Evolutionary conservation across 2,797 vertebrate genomes (phyloP).

Genomic region (Brachyalestes nurse): DNA sequence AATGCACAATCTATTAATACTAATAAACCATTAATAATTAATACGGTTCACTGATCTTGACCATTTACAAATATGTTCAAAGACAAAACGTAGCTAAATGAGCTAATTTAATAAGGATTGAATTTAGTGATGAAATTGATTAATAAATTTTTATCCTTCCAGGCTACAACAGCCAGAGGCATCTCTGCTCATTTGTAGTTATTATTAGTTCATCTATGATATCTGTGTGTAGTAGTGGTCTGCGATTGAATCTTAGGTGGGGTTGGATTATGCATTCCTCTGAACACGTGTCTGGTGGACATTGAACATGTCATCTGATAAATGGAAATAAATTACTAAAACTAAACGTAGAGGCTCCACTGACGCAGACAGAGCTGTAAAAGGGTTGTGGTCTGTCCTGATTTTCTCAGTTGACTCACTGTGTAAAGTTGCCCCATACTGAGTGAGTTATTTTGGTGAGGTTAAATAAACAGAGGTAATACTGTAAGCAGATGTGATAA

Average conservation of each 20-base stretch:
- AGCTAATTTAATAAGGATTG: background rate
- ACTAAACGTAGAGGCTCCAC: background rate
- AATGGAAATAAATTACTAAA: background rate
- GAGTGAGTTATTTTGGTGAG: background rate
- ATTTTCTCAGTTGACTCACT: background rate
- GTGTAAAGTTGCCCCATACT: background rate
- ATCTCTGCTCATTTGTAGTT: background rate
- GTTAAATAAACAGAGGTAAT: background rate
- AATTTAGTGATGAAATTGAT: too few relatives aligned
- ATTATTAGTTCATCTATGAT: background rate
- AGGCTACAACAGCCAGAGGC: background rate
- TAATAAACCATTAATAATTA: background rate
- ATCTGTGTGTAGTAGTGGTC: background rate
- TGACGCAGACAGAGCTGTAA: background rate
- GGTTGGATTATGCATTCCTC: background rate
- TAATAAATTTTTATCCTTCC: too few relatives aligned
- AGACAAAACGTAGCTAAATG: too few relatives aligned
- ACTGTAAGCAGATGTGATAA: background rate
- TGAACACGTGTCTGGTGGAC: slow-evolving; percentile 8
- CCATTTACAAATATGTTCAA: background rate
- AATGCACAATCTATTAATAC: too few relatives aligned
- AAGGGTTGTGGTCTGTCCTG: background rate
- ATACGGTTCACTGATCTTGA: background rate
- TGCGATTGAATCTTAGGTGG: background rate
- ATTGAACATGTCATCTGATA: background rate